Evolutionary conservation across 1,140 invertebrate species (phyloP).

Genomic region (Grapholita molesta): DNA sequence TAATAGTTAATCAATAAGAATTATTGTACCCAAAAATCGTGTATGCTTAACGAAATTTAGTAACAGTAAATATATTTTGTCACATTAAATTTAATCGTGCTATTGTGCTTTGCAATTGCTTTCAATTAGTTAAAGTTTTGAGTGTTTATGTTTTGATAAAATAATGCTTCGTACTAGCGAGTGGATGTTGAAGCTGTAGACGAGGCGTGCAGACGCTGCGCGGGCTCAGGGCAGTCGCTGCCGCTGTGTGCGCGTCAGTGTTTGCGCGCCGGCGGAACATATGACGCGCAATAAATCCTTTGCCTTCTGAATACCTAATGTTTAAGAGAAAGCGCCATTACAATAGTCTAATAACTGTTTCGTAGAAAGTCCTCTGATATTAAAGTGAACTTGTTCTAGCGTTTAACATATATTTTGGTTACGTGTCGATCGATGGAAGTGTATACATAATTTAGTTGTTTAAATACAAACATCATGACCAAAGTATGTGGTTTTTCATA

Average conservation of each 20-base stretch:
- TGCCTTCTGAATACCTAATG: background rate
- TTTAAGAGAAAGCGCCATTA: background rate
- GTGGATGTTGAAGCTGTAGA: background rate
- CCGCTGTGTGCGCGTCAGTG: background rate
- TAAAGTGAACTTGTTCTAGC: background rate
- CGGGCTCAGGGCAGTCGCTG: background rate
- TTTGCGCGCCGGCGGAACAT: background rate
- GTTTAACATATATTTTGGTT: background rate
- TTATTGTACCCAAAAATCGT: background rate
- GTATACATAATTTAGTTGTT: background rate
- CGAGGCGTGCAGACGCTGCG: background rate
- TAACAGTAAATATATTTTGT: background rate
- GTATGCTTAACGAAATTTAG: background rate
- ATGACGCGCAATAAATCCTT: background rate
- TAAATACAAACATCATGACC: conserved; percentile 25
- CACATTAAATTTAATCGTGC: background rate
- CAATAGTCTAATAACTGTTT: background rate
- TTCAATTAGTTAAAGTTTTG: background rate
- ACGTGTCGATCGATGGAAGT: background rate
- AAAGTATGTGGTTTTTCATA: conserved; percentile 29
- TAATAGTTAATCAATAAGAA: conserved; percentile 23
- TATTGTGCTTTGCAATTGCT: background rate
- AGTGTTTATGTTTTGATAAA: background rate
- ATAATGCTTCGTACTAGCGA: background rate
- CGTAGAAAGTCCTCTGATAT: background rate